Conservation (phyloP, 2,888 invertebrate species). For the Cataglyphis altisquamis region DNA sequence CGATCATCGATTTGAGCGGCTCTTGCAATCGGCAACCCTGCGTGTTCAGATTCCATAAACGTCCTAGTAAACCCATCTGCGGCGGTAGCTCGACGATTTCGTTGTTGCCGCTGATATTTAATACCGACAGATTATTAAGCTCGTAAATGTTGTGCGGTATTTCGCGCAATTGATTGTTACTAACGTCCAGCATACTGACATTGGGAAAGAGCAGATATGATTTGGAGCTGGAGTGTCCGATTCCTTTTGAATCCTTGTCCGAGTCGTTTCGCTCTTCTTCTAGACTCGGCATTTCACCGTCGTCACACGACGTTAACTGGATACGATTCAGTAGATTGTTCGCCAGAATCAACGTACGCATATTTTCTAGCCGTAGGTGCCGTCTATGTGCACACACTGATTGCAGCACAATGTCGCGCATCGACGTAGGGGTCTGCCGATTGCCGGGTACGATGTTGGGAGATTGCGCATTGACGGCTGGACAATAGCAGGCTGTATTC, state of each 20-base stretch:
- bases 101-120: conserved; percentile 95
- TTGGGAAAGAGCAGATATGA: conserved; percentile 94
- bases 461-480: conserved; percentile 82
- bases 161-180: conserved; percentile 93
- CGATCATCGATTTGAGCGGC: conserved; percentile 96
- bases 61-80: conserved; percentile 96
- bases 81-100: conserved; percentile 96
- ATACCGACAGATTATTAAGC: conserved; percentile 95
- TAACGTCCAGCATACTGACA: conserved; percentile 97
- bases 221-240: conserved; percentile 79
- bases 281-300: conserved; percentile 89
- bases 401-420: conserved; percentile 91
- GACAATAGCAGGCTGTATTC: conserved; percentile 91
- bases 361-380: conserved; percentile 93
- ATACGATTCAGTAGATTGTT: conserved; percentile 95
- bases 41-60: conserved; percentile 98
- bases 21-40: conserved; percentile 95
- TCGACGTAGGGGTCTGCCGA: conserved; percentile 88
- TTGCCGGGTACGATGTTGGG: conserved; percentile 80
- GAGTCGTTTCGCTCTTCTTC: conserved; percentile 86
- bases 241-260: conserved; percentile 81
- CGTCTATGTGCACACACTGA: conserved; percentile 95
- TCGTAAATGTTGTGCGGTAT: conserved; percentile 95
- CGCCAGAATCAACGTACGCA: conserved; percentile 94
- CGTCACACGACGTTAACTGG: conserved; percentile 93